These are phyloP conservation scores for Agapornis canus DNA, from an alignment of 2,797 vertebrate species.

Conservation along the genomic window DNA sequence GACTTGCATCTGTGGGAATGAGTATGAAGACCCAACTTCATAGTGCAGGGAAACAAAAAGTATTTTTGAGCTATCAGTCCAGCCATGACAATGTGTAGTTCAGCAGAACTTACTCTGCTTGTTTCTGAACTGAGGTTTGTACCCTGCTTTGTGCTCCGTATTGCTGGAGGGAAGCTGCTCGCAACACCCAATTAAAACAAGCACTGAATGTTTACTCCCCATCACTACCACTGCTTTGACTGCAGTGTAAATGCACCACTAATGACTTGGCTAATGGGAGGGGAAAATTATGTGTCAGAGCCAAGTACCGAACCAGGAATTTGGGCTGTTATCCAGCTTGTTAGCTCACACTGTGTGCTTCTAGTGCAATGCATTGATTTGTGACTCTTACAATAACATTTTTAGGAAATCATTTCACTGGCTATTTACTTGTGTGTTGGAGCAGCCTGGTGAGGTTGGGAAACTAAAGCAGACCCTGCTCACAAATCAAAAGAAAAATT, in stretches of 20 bases:
- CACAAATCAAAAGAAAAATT: not conserved
- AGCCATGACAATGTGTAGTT: not conserved
- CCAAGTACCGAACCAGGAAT: conserved; percentile 46
- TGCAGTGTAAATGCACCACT: conserved; percentile 18
- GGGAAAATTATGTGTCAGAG: conserved; percentile 19
- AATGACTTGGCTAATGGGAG: conserved; percentile 42
- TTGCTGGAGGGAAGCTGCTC: conserved; percentile 1
- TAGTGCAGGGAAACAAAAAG: not conserved
- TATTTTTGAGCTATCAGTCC: not conserved
- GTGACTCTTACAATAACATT: conserved; percentile 31
- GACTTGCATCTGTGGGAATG: not conserved
- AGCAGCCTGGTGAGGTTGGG: not conserved
- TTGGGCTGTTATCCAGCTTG: conserved; percentile 26
- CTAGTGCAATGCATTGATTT: conserved; percentile 50
- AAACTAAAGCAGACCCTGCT: not conserved
- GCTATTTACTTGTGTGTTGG: conserved; percentile 23
- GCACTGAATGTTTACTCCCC: conserved; percentile 39
- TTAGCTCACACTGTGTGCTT: conserved; percentile 42
- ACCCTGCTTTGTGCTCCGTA: not conserved
- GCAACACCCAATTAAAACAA: conserved; percentile 44
- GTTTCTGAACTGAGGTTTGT: not conserved
- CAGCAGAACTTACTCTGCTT: not conserved
- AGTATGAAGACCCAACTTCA: not conserved
- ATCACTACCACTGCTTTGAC: conserved; percentile 39
- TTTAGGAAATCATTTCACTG: conserved; percentile 47